Percentiles rank a stretch among this genome's conserved stretches.
These are phyloP conservation scores for Ginglymostoma cirratum DNA, from an alignment of 2,113 vertebrate genomes.

Conservation along the genomic window DNA sequence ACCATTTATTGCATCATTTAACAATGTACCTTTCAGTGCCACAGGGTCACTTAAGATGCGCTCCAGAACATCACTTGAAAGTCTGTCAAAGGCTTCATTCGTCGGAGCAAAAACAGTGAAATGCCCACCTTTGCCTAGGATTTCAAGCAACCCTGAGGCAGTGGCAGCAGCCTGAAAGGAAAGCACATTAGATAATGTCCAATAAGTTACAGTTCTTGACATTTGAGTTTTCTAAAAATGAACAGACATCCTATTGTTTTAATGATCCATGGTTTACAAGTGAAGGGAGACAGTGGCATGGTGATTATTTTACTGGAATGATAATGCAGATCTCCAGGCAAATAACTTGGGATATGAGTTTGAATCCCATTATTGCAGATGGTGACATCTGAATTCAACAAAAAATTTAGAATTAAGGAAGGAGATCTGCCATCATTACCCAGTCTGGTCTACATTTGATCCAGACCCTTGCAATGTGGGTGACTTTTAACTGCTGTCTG, in stretches of 20 bases:
- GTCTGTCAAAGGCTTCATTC: slow-evolving; percentile 79
- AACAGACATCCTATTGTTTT: neutral
- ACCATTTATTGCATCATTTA: neutral
- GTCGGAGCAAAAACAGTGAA: slow-evolving; percentile 92
- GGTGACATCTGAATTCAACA: no score
- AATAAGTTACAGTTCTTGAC: neutral
- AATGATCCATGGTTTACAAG: neutral
- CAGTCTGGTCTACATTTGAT: no score
- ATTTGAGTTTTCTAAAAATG: neutral
- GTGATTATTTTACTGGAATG: no score
- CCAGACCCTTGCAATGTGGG: no score
- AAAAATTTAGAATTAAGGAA: no score
- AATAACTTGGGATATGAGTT: no score
- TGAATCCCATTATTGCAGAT: no score
- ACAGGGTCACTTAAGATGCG: slow-evolving; percentile 76
- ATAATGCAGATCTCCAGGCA: no score
- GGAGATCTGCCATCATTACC: no score
- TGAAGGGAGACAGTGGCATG: neutral
- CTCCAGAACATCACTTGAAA: slow-evolving; percentile 70
- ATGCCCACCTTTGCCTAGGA: slow-evolving; percentile 73
- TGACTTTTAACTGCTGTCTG: no score
- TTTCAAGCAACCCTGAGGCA: slow-evolving; percentile 66
- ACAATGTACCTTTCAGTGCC: slow-evolving; percentile 72
- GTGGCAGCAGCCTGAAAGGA: slow-evolving; percentile 62
- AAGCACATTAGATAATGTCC: neutral